Conservation (phyloP, 2,888 invertebrate species). For the Drosophila pullipes region DNA sequence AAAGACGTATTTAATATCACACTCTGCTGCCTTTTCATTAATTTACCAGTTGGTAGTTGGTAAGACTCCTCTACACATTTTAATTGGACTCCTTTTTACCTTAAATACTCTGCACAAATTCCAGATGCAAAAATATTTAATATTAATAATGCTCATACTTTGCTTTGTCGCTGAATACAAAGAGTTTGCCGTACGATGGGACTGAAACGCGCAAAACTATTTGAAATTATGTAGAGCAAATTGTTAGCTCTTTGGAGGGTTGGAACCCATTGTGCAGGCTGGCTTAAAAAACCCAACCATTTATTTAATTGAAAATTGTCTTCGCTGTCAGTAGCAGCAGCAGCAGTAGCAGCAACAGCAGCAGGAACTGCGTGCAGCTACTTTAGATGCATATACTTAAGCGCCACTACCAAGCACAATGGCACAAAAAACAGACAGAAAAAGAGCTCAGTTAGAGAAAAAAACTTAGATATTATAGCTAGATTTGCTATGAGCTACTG, state of each 20-base stretch:
- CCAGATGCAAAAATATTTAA: slow-evolving; percentile 42
- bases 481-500: neutral
- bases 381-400: slow-evolving; percentile 54
- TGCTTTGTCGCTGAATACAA: slow-evolving; percentile 7
- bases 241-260: neutral
- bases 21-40: neutral
- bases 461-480: neutral
- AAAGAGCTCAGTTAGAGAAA: neutral
- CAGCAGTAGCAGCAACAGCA: slow-evolving; percentile 51
- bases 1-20: slow-evolving; percentile 1
- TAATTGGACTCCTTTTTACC: slow-evolving; percentile 20
- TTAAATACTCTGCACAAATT: slow-evolving; percentile 34
- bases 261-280: slow-evolving; percentile 53
- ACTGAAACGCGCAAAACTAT: neutral
- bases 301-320: slow-evolving; percentile 81
- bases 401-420: slow-evolving; percentile 36
- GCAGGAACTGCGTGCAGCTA: slow-evolving; percentile 34
- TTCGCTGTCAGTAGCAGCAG: slow-evolving; percentile 68
- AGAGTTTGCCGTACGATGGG: slow-evolving; percentile 9
- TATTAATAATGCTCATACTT: slow-evolving; percentile 40
- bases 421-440: neutral
- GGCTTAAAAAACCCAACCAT: slow-evolving; percentile 67
- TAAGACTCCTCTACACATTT: neutral
- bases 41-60: no score
- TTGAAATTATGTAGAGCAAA: neutral